phyloP scores from a whole-genome alignment of 2,113 vertebrate genomes.

The Bos javanicus region DNA sequence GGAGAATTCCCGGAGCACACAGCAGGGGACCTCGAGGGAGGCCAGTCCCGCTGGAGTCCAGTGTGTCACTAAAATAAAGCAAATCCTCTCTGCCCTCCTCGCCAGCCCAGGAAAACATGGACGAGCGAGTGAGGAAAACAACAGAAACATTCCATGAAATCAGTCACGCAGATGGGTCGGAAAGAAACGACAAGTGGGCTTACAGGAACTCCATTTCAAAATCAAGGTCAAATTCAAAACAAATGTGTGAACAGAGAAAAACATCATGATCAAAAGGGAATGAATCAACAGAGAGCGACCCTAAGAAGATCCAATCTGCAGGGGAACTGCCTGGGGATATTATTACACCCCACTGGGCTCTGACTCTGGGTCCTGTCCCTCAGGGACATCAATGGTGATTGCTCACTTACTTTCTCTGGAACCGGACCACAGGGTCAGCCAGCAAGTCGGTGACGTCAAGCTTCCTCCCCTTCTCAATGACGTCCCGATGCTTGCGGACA shows the following conservation, averaged over 20 bases:
- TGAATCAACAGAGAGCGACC: background rate
- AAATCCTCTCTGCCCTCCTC: background rate
- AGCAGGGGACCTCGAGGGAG: background rate
- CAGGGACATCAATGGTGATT: background rate
- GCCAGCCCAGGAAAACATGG: background rate
- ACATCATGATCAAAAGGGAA: background rate
- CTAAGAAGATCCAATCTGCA: background rate
- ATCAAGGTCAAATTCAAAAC: background rate
- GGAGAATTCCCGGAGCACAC: background rate
- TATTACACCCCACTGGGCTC: background rate
- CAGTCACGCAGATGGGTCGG: background rate
- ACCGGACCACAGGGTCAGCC: constrained; percentile 81
- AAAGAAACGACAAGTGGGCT: background rate
- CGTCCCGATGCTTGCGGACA: constrained; percentile 81
- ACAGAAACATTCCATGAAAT: background rate
- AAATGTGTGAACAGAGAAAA: background rate
- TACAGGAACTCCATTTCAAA: background rate
- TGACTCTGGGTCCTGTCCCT: background rate
- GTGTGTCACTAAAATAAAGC: background rate
- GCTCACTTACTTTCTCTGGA: constrained; percentile 84
- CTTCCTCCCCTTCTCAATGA: constrained; percentile 84
- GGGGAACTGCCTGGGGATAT: too few species aligned
- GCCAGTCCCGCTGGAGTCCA: background rate
- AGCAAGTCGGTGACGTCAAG: constrained; percentile 83
- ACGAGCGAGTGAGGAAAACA: background rate